Evolutionary conservation across 2,888 invertebrate genomes (phyloP), one percentile per base, ranked within the genome.

Genomic region (Agrilus biguttatus): DNA sequence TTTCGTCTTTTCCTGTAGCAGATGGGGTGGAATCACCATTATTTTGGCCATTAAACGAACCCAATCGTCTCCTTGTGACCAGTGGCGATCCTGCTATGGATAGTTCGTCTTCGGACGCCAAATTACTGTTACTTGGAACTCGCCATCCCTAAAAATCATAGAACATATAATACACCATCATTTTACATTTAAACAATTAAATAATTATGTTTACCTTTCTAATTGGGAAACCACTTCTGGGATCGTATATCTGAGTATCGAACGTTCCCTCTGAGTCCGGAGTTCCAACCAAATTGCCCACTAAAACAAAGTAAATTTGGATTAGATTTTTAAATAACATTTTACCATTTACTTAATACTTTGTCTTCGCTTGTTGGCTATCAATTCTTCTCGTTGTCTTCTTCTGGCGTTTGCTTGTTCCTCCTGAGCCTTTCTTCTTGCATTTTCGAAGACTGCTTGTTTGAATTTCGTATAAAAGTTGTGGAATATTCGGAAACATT

Each of bases 401-500:
- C 82, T 72, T 40, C 89, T 67, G 1, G 83, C 78, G 40, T 80
- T 82, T 0, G 89, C 87, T 62, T 90, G 90, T 60, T 88, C 88
- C 61, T 93, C 92, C 59, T 86, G 81, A 21, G 83, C 74, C 44
- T 78, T 74, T 5, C 93, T 73, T 36, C 87, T 71, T 57, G 83
- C 85, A 65, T 95, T 95, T 60, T 95, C 93, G 45, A 77, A 69
- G 10, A 83, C 80, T 0, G 89, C 88, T 51, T 85, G 80, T 43
- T 79, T 80, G 68, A 90, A 90, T 67, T 87, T 86, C 48, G 78
- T 77, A 63, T 90, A 90, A 71, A 96, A 95, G 37, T 77, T 78
- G 55, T 86, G 84, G 60, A 96, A 81, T 51, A 88, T 83, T 65
- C 83, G 83, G 59, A 92, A 89, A 59, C 93, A 93, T 62, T 96